Conservation (phyloP, 2,797 vertebrate genomes). For the Crax fasciolata region DNA sequence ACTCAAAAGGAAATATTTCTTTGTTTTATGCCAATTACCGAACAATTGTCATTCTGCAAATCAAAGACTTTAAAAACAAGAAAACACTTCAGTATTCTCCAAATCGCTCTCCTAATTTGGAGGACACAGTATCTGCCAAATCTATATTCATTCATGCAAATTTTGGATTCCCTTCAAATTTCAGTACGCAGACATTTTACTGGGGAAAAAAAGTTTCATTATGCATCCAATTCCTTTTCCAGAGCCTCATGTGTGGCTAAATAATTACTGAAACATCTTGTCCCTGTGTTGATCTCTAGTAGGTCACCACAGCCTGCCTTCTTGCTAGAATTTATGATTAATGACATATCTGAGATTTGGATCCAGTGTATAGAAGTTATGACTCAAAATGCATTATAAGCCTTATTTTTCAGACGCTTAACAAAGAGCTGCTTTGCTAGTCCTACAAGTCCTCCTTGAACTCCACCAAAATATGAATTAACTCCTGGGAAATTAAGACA, state of each 20-base stretch:
- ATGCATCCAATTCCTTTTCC: background rate
- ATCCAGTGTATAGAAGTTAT: background rate
- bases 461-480: constrained; percentile 52
- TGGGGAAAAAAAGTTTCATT: background rate
- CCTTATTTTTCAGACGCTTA: constrained; percentile 31
- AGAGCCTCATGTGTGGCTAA: background rate
- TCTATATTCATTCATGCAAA: background rate
- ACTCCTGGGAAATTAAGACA: background rate
- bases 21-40: background rate
- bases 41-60: background rate
- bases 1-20: background rate
- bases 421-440: constrained; percentile 43
- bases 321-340: background rate
- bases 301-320: background rate
- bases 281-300: background rate
- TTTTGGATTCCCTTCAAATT: background rate
- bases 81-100: background rate
- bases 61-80: background rate
- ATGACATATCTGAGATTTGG: background rate
- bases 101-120: background rate
- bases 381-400: constrained; percentile 20
- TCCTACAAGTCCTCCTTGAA: constrained; percentile 40
- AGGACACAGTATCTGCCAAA: background rate
- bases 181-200: background rate
- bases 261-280: background rate